Conservation (phyloP, 2,888 invertebrate species). For the Empis livida region DNA sequence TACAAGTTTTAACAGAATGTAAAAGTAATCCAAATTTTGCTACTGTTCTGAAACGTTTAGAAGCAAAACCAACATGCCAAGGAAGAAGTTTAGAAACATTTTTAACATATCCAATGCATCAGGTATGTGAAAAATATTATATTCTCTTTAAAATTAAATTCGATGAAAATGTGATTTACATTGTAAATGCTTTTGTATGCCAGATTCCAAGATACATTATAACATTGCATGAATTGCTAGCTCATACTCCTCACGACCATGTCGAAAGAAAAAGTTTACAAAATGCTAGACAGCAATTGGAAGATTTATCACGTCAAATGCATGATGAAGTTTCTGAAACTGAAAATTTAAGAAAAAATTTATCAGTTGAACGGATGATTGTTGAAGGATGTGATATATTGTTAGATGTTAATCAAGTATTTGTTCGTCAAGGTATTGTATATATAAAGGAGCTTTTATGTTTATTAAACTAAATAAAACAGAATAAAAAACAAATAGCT, state of each 20-base stretch:
- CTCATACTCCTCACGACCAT: slow-evolving; percentile 88
- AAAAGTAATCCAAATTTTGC: slow-evolving; percentile 74
- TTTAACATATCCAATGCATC: slow-evolving; percentile 89
- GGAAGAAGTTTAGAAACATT: slow-evolving; percentile 77
- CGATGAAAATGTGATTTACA: no score
- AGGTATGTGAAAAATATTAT: slow-evolving; percentile 40
- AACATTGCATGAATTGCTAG: slow-evolving; percentile 76
- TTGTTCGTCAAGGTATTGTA: slow-evolving; percentile 80
- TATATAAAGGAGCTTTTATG: no score
- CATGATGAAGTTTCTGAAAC: slow-evolving; percentile 68
- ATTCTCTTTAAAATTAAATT: no score
- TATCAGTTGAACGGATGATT: slow-evolving; percentile 87
- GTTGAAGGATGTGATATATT: slow-evolving; percentile 88
- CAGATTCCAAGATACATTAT: slow-evolving; percentile 87
- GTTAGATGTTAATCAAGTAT: slow-evolving; percentile 84
- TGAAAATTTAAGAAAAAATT: slow-evolving; percentile 79
- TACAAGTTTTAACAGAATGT: slow-evolving; percentile 84
- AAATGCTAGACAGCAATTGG: slow-evolving; percentile 74
- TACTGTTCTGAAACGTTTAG: slow-evolving; percentile 61
- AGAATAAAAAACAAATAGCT: background rate
- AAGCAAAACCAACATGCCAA: slow-evolving; percentile 75
- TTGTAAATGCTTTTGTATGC: no score
- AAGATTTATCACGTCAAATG: slow-evolving; percentile 51
- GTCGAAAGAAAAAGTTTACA: slow-evolving; percentile 81
- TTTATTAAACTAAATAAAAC: no score